Conservation (phyloP, 2,797 vertebrate species). For the Melanotaenia pygmaea region DNA sequence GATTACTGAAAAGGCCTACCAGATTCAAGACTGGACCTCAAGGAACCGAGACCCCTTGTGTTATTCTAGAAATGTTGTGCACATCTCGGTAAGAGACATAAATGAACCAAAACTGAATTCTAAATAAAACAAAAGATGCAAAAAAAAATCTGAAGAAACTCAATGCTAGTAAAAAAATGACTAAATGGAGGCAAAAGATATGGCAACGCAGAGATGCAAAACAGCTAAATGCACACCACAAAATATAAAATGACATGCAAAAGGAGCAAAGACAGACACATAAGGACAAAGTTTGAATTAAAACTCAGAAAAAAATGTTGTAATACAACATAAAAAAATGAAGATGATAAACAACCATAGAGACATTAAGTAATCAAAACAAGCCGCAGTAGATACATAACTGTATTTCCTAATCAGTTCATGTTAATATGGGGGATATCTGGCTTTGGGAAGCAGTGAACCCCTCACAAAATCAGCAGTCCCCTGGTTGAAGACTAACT, state of each 20-base stretch:
- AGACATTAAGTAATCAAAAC: not conserved
- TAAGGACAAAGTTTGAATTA: too few relatives aligned
- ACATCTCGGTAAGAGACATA: not conserved
- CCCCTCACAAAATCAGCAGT: not conserved
- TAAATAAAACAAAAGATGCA: not conserved
- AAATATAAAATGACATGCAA: too few relatives aligned
- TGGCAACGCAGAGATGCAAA: not conserved
- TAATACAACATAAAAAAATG: not conserved
- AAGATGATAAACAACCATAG: not conserved
- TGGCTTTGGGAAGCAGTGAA: not conserved
- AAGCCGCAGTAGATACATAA: not conserved
- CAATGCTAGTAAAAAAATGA: not conserved
- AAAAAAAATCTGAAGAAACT: not conserved
- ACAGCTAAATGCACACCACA: too few relatives aligned
- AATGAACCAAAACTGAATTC: not conserved
- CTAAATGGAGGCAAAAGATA: not conserved
- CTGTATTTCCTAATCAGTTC: not conserved
- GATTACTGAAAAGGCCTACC: not conserved
- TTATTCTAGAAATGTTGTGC: not conserved
- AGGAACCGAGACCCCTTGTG: not conserved
- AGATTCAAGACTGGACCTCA: not conserved
- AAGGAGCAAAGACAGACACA: too few relatives aligned
- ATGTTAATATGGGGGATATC: not conserved
- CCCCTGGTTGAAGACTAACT: slow-evolving; percentile 3
- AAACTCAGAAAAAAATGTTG: too few relatives aligned